Conservation (phyloP, 2,113 vertebrate genomes). For the Elachura formosa region DNA sequence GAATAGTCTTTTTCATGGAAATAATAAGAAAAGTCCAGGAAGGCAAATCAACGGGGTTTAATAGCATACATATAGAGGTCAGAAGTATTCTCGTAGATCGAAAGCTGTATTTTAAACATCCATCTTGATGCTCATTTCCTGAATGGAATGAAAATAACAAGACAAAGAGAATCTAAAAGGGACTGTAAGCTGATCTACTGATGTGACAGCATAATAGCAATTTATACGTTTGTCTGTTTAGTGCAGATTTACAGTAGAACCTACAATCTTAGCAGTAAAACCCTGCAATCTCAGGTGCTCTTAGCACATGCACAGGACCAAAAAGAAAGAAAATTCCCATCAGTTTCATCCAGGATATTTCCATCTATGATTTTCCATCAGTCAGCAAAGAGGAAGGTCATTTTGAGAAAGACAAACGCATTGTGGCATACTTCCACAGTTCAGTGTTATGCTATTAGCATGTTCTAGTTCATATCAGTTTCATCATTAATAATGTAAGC, state of each 20-base stretch:
- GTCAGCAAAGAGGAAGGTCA: neutral
- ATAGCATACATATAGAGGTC: neutral
- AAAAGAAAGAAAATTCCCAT: neutral
- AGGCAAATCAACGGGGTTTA: constrained; percentile 9
- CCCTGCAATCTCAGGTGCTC: neutral
- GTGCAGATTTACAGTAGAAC: neutral
- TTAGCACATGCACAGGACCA: neutral
- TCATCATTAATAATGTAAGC: neutral
- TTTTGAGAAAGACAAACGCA: constrained; percentile 21
- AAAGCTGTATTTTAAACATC: constrained; percentile 49
- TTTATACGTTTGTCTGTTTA: neutral
- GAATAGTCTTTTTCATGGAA: neutral
- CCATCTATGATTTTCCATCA: neutral
- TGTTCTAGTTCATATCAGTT: constrained; percentile 18
- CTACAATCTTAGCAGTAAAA: constrained; percentile 13
- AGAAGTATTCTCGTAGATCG: neutral
- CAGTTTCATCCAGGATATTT: neutral
- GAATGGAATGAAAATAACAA: constrained; percentile 48
- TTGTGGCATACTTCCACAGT: neutral
- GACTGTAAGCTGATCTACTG: constrained; percentile 30
- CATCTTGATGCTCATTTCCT: constrained; percentile 23
- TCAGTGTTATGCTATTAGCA: constrained; percentile 1
- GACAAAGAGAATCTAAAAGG: constrained; percentile 26
- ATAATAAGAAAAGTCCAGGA: neutral
- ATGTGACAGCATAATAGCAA: constrained; percentile 34